Evolutionary conservation across 23 tunicate genomes (phyloP).

Genomic region (Styela plicata): DNA sequence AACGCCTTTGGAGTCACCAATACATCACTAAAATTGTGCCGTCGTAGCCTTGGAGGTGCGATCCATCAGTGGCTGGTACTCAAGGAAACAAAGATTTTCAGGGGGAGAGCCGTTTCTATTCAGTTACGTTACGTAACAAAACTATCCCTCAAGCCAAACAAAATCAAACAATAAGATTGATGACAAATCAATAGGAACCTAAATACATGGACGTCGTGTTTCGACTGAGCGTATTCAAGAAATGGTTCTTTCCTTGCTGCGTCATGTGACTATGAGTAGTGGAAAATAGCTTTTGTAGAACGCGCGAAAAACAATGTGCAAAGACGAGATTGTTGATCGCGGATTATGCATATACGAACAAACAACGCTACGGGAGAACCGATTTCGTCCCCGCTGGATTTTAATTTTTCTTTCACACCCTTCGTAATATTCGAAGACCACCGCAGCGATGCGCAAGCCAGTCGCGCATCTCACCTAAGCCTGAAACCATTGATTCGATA

Average conservation of each 20-base stretch:
- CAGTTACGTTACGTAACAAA: neutral
- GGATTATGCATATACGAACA: slow-evolving; percentile 12
- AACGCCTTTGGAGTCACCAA: neutral
- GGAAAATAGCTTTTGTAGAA: neutral
- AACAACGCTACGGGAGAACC: neutral
- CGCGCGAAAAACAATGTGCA: neutral
- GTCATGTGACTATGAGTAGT: neutral
- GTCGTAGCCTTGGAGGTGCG: too few relatives aligned
- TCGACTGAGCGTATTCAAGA: neutral
- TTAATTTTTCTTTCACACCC: slow-evolving; percentile 13
- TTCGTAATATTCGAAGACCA: neutral
- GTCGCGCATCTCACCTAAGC: slow-evolving; percentile 6
- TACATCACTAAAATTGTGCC: too few relatives aligned
- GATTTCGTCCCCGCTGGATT: neutral
- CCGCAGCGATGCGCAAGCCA: slow-evolving; percentile 14
- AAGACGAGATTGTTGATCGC: neutral
- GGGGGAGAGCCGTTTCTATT: neutral
- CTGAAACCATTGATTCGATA: slow-evolving; percentile 12
- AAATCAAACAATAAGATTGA: neutral
- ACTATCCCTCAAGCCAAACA: neutral
- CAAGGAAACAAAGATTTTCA: too few relatives aligned
- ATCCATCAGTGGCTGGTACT: too few relatives aligned
- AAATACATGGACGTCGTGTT: neutral
- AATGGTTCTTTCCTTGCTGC: neutral
- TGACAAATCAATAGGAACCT: neutral